Percentiles rank a stretch among this genome's conserved stretches.
Evolutionary conservation across 2,113 vertebrate species (phyloP).

Genomic region (Microtus richardsoni): DNA sequence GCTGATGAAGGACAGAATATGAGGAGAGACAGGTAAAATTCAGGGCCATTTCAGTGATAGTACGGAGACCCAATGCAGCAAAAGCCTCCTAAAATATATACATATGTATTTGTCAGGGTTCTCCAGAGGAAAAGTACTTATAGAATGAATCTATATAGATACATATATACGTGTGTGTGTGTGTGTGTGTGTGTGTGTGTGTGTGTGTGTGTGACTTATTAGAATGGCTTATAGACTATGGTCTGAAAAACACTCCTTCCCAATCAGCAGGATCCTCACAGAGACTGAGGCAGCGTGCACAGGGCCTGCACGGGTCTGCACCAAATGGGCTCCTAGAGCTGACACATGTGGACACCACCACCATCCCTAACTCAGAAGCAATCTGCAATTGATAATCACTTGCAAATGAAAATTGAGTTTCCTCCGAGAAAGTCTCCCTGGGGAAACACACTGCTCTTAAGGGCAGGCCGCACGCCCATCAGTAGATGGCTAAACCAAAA

Average conservation of each 20-base stretch:
- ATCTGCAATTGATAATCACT: neutral
- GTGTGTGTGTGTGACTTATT: neutral
- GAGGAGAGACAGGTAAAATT: neutral
- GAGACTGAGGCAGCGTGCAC: neutral
- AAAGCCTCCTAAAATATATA: neutral
- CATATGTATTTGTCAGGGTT: neutral
- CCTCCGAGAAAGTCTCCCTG: neutral
- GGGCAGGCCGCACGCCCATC: neutral
- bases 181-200: too few species aligned
- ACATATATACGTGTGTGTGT: fast-evolving
- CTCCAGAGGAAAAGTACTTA: neutral
- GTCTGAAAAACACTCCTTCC: neutral
- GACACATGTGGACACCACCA: neutral
- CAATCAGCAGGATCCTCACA: neutral
- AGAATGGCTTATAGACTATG: neutral
- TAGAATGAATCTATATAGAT: neutral
- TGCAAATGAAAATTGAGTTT: neutral
- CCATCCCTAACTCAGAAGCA: neutral
- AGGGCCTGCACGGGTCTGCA: neutral
- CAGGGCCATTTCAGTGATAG: neutral
- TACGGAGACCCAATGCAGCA: neutral
- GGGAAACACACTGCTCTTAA: neutral
- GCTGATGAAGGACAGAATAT: neutral
- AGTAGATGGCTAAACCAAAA: neutral
- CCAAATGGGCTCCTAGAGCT: neutral